Conservation (phyloP, 2,113 vertebrate species). For the Gobiocypris rarus region DNA sequence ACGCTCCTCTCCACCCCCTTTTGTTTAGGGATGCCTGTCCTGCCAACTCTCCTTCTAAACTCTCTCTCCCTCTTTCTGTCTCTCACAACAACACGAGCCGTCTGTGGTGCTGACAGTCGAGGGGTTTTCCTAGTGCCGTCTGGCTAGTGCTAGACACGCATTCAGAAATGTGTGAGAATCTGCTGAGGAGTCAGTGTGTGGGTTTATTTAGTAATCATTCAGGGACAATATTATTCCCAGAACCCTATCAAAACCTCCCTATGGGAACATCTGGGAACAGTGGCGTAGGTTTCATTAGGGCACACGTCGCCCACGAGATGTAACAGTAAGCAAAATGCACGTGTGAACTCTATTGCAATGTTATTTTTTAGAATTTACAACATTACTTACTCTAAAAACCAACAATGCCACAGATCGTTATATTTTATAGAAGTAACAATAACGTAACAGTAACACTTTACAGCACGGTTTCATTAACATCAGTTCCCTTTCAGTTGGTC, state of each 20-base stretch:
- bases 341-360: too few relatives aligned
- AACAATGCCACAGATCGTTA: too few relatives aligned
- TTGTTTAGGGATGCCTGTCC: background rate
- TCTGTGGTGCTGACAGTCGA: constrained; percentile 11
- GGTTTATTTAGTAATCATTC: constrained; percentile 8
- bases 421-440: too few relatives aligned
- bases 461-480: too few relatives aligned
- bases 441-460: too few relatives aligned
- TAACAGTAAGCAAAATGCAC: background rate
- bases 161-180: constrained; percentile 5
- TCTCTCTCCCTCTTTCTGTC: constrained; percentile 21
- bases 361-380: too few relatives aligned
- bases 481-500: too few relatives aligned
- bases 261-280: background rate
- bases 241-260: background rate
- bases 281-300: background rate
- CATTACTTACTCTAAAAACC: too few relatives aligned
- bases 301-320: background rate
- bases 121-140: constrained; percentile 14
- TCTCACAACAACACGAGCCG: constrained; percentile 1
- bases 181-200: too few relatives aligned
- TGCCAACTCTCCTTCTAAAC: constrained; percentile 32
- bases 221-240: constrained; percentile 3
- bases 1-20: constrained; percentile 2
- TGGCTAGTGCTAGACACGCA: background rate